Base-by-base conservation (phyloP, 2,888 invertebrate genomes). In the Actias luna region DNA sequence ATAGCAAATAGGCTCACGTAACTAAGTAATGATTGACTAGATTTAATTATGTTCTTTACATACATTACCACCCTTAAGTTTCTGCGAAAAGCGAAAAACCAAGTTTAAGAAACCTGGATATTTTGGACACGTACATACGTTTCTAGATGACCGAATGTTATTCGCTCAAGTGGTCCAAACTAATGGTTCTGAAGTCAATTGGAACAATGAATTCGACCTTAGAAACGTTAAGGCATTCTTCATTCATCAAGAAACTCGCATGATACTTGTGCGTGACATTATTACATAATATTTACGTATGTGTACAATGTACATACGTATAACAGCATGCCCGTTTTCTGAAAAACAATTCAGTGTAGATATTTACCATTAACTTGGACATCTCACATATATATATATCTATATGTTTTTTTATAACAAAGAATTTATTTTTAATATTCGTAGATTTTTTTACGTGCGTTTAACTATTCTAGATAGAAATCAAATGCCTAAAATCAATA, bases 181-280 rank as follows among this genome's bases (percentile, higher is more conserved):
- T 63, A 77, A 77, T 79, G 73, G 76, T 74, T 76, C 76, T 74
- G 72, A 76, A 71, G 73, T 79, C 85, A 89, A 89, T 89, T 89
- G 88, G 71, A 76, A 71, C 86, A 88, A 89, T 89, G 83, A 79
- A 87, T 86, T 80, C 78, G 88, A 88, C 88, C 89, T 88, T 87
- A 73, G 60, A 61, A 58, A 42, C 39, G 55, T 31, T 22, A 46
- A 64, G 57, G 57, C 64, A 58, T 33, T 57, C 42, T 33, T 59
- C 55, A 55, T 61, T 59, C 55, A 55, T 58, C 33, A 31, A 62
- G 57, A 58, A 57, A 39, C 29, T 58, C 29, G 42, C 42, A 57
- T 58, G 25, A 58, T 62, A 16, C 29, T 8, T 29, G 29, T 55
- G 29, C 29, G 55, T 55, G n/a, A 55, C n/a, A 29, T 55, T n/a